Evolutionary conservation across 2,113 vertebrate genomes (phyloP).

Genomic region (Stigmatopora argus): DNA sequence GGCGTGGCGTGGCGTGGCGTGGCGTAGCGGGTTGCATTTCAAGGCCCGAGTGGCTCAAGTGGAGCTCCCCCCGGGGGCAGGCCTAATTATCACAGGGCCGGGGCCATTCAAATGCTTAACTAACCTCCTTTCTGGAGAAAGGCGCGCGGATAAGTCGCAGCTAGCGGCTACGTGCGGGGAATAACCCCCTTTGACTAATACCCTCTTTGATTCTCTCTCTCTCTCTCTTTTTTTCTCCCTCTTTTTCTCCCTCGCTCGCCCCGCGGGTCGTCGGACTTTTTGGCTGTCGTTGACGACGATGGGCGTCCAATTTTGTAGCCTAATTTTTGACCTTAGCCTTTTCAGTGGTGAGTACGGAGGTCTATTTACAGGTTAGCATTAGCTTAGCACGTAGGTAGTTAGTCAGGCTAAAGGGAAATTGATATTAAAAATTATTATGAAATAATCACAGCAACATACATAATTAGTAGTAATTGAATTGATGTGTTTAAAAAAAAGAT

Average conservation of each 20-base stretch:
- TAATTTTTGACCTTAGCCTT: no score
- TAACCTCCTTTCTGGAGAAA: constrained; percentile 91
- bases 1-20: constrained; percentile 71
- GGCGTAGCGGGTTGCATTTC: constrained; percentile 92
- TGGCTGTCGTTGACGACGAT: constrained; percentile 41
- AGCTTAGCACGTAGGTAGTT: no score
- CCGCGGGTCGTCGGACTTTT: constrained; percentile 50
- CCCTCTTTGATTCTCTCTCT: constrained; percentile 81
- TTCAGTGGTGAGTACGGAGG: no score
- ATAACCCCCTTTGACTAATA: constrained; percentile 90
- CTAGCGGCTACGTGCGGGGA: constrained; percentile 84
- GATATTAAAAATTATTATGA: no score
- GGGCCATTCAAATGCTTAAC: constrained; percentile 99
- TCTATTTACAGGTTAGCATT: no score
- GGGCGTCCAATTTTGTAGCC: constrained; percentile 11
- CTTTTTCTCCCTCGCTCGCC: background rate
- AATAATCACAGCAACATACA: no score
- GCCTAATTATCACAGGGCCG: constrained; percentile 99
- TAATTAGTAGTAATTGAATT: no score
- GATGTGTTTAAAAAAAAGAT: no score
- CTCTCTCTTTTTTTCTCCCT: constrained; percentile 49
- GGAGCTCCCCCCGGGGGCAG: constrained; percentile 91
- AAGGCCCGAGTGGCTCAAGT: constrained; percentile 92
- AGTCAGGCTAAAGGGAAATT: no score
- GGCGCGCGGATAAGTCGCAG: constrained; percentile 89